Evolutionary conservation across 2,888 invertebrate genomes (phyloP).

Genomic region (Lasioglossum vierecki): DNA sequence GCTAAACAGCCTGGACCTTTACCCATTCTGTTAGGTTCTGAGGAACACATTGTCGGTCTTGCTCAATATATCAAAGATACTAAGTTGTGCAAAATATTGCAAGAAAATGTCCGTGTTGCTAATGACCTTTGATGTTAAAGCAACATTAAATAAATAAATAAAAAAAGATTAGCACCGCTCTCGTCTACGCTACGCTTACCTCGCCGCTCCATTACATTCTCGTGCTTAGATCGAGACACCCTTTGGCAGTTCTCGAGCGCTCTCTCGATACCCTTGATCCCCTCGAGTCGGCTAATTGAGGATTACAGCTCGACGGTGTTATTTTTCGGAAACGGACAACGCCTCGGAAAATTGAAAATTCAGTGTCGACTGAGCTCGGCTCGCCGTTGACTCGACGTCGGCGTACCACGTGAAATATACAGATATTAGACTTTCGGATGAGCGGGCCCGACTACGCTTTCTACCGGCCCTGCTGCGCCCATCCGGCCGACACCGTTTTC

Average conservation of each 20-base stretch:
- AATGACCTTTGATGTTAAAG: too few relatives aligned
- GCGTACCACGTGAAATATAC: neutral
- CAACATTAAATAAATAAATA: too few relatives aligned
- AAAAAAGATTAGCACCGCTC: too few relatives aligned
- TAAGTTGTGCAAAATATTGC: too few relatives aligned
- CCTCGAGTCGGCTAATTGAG: constrained; percentile 13
- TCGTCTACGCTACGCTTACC: too few relatives aligned
- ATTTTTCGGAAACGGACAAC: constrained; percentile 14
- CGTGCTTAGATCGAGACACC: too few relatives aligned
- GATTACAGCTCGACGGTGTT: neutral
- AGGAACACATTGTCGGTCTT: too few relatives aligned
- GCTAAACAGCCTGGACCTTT: too few relatives aligned
- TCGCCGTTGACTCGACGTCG: neutral
- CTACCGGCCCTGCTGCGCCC: neutral
- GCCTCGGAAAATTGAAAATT: constrained; percentile 22
- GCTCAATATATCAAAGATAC: too few relatives aligned
- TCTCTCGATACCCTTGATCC: neutral
- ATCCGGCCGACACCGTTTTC: constrained; percentile 13
- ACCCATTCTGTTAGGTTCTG: too few relatives aligned
- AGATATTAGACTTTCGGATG: constrained; percentile 51
- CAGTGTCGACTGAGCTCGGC: neutral
- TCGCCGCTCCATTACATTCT: too few relatives aligned
- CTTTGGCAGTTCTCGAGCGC: neutral
- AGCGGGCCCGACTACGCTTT: constrained; percentile 19
- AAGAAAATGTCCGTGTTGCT: too few relatives aligned